Percentiles rank a stretch among this genome's conserved stretches.
phyloP scores from a whole-genome alignment of 2,888 invertebrate species.

The Polydrusus tereticollis region DNA sequence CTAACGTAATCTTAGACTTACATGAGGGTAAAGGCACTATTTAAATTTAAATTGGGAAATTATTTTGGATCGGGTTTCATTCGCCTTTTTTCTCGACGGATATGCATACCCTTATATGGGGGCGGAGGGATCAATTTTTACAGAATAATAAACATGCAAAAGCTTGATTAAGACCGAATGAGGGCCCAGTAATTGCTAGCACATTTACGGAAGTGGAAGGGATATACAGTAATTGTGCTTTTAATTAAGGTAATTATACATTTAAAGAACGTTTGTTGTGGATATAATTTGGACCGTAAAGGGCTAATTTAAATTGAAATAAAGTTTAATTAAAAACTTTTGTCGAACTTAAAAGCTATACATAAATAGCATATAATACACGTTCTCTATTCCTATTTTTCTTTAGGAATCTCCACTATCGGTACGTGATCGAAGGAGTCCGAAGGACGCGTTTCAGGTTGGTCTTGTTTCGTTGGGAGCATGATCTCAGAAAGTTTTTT shows the following conservation, averaged over 20 bases:
- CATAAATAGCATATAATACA: too few species aligned
- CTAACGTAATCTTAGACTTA: constrained; percentile 26
- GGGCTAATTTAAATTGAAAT: background rate
- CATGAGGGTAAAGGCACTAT: constrained; percentile 26
- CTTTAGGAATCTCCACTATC: too few species aligned
- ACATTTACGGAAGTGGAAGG: constrained; percentile 3
- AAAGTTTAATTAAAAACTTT: background rate
- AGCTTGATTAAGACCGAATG: constrained; percentile 22
- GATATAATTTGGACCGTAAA: background rate
- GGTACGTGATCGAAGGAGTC: too few species aligned
- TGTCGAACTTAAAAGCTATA: too few species aligned
- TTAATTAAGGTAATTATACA: constrained; percentile 11
- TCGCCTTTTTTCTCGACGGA: constrained; percentile 18
- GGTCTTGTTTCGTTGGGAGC: too few species aligned
- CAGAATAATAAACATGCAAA: constrained; percentile 33
- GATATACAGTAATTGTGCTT: constrained; percentile 11
- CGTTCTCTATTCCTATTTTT: too few species aligned
- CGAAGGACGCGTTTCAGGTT: too few species aligned
- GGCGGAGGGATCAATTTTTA: constrained; percentile 31
- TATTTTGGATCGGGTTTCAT: constrained; percentile 22
- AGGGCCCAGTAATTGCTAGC: constrained; percentile 23
- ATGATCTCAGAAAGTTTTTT: too few species aligned
- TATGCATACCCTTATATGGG: constrained; percentile 30
- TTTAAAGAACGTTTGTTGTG: background rate
- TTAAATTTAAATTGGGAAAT: constrained; percentile 36